These are phyloP conservation scores for Oscheius sp. DNA, from an alignment of 2,888 invertebrate genomes.

Conservation along the genomic window DNA sequence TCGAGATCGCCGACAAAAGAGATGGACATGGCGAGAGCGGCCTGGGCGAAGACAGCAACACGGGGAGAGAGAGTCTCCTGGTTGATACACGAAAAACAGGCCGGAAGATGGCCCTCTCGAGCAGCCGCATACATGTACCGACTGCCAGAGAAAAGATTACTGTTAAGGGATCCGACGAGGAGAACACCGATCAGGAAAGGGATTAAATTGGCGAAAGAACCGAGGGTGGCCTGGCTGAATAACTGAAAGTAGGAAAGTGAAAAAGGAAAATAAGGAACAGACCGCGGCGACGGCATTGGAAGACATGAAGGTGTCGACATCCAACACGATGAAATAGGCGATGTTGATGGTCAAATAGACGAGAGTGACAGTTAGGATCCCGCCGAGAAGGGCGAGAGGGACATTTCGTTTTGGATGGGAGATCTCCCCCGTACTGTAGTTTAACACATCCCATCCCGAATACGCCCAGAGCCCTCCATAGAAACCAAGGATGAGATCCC, in stretches of 20 bases:
- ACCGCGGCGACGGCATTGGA: slow-evolving; percentile 69
- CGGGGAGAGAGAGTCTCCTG: slow-evolving; percentile 62
- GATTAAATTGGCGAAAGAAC: slow-evolving; percentile 63
- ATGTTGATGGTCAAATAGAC: slow-evolving; percentile 67
- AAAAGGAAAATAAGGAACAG: too few species aligned
- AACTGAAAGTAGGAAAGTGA: slow-evolving; percentile 49
- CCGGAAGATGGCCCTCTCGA: slow-evolving; percentile 66
- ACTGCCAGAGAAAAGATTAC: slow-evolving; percentile 68
- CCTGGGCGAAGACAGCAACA: slow-evolving; percentile 66
- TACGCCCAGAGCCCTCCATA: slow-evolving; percentile 69
- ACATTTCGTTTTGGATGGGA: slow-evolving; percentile 62
- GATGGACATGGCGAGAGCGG: slow-evolving; percentile 60
- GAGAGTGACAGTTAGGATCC: slow-evolving; percentile 59
- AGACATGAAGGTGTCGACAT: slow-evolving; percentile 67
- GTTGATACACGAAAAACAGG: slow-evolving; percentile 67
- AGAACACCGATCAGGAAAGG: slow-evolving; percentile 69
- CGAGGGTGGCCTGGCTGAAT: slow-evolving; percentile 66
- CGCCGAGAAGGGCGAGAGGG: slow-evolving; percentile 63
- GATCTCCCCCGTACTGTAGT: slow-evolving; percentile 68
- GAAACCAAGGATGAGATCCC: slow-evolving; percentile 65
- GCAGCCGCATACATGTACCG: slow-evolving; percentile 69
- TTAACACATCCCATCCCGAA: slow-evolving; percentile 69
- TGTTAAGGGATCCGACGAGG: slow-evolving; percentile 68
- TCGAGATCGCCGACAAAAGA: slow-evolving; percentile 67
- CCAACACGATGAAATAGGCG: slow-evolving; percentile 69